Evolutionary conservation across 2,888 invertebrate genomes (phyloP).

Genomic region (Diogma glabrata): DNA sequence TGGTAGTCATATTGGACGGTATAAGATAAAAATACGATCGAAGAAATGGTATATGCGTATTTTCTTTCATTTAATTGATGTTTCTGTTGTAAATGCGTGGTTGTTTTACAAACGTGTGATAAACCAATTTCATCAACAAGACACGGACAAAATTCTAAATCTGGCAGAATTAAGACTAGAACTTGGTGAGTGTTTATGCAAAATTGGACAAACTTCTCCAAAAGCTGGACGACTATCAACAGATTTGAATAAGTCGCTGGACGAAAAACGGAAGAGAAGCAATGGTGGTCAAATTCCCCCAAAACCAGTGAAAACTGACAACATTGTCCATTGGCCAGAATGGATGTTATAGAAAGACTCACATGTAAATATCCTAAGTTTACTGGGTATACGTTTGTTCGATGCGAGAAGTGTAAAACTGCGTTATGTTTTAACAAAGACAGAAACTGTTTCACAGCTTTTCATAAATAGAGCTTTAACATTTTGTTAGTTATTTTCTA

Average conservation of each 20-base stretch:
- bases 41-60: not conserved
- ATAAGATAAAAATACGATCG: not conserved
- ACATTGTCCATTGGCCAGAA: not conserved
- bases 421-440: constrained; percentile 7
- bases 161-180: not conserved
- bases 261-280: not conserved
- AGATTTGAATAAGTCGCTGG: not conserved
- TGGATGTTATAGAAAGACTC: not conserved
- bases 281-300: not conserved
- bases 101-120: not conserved
- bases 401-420: not conserved
- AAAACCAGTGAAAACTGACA: no score
- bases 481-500: not conserved
- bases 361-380: constrained; percentile 4
- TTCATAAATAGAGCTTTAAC: constrained; percentile 5
- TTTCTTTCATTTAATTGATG: not conserved
- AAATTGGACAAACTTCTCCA: not conserved
- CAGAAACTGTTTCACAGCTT: constrained; percentile 7
- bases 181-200: not conserved
- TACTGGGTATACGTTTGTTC: not conserved
- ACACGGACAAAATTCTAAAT: not conserved
- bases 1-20: not conserved
- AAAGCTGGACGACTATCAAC: not conserved
- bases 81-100: not conserved
- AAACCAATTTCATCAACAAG: not conserved